Evolutionary conservation across 2,797 vertebrate species (phyloP), one percentile per base, ranked within the genome.

Genomic region (Galaxias olidus): DNA sequence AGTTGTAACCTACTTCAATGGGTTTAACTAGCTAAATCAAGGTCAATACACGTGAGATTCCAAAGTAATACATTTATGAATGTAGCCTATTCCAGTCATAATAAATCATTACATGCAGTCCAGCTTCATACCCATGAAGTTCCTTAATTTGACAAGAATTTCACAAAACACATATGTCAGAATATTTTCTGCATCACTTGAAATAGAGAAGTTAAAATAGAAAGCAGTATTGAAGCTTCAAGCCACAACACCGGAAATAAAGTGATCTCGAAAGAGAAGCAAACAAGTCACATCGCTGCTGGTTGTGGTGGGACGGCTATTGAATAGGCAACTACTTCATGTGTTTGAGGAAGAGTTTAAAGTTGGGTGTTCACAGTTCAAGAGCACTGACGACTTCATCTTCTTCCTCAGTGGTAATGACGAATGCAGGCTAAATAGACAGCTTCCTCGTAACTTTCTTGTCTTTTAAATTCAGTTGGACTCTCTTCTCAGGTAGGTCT

Each of bases 161-260:
- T 56, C 13, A 42, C 13, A 56, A 54, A 40, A 7, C 15, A 18
- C 20, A 54, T 18, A 10, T 54, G 18, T 13, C 4, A 54, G 18
- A 72, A 67, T 66, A 55, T 65, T 58, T 75, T 62, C 66, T 72
- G 41, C 59, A 49, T n/a, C 9, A 30, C 4, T 1, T 53, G 46
- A 78, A 84, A 86, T 76, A 67, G 66, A 80, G 80, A 88, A 89
- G 86, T 87, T 51, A 44, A 30, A 53, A 66, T 77, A 86, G 86
- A 90, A 88, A 88, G 86, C 84, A 87, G 87, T 89, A 89, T 80
- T 84, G 61, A 83, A 79, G 75, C 81, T 87, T 81, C 73, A 83
- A 85, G 85, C 87, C 86, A 54, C 88, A 86, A 84, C 78, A 86
- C 89, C 90, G 91, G 90, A 92, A 91, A 84, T 49, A 80, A 30